Conservation (phyloP, 2,113 vertebrate genomes). For the Austrofundulus limnaeus region DNA sequence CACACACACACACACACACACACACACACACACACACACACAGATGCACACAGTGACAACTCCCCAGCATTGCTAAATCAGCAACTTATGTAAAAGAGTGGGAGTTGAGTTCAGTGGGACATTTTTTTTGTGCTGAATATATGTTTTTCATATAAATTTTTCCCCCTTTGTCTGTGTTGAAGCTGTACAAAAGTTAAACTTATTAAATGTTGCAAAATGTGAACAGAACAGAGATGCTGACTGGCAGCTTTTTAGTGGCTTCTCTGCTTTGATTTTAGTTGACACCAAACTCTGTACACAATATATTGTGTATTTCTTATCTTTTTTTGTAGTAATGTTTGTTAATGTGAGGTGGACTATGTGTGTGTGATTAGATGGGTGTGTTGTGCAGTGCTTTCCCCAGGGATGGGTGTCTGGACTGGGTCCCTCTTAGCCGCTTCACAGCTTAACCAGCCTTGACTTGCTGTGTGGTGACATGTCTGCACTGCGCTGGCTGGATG, state of each 20-base stretch:
- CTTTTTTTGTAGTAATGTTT: slow-evolving; percentile 1
- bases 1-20: slow-evolving; percentile 2
- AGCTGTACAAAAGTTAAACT: not conserved
- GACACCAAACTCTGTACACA: slow-evolving; percentile 24
- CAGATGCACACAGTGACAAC: slow-evolving; percentile 34
- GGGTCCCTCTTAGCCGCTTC: slow-evolving; percentile 85
- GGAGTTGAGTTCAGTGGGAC: slow-evolving; percentile 33
- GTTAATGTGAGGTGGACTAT: slow-evolving; percentile 2
- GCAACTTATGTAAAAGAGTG: slow-evolving; percentile 40
- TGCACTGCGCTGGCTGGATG: slow-evolving; percentile 89
- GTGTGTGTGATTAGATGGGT: slow-evolving; percentile 62
- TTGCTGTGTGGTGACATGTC: slow-evolving; percentile 92
- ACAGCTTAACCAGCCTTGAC: slow-evolving; percentile 89
- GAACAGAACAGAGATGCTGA: slow-evolving; percentile 5
- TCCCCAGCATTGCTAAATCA: slow-evolving; percentile 57
- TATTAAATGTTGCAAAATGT: not conserved
- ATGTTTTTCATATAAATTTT: slow-evolving; percentile 46
- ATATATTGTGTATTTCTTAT: slow-evolving; percentile 17
- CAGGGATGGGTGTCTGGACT: slow-evolving; percentile 80
- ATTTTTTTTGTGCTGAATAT: no score
- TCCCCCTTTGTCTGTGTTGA: not conserved
- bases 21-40: no score
- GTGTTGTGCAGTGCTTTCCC: slow-evolving; percentile 64
- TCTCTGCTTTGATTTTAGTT: slow-evolving; percentile 51
- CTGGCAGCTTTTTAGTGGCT: slow-evolving; percentile 36